These are phyloP conservation scores for Harpagifer antarcticus DNA, from an alignment of 2,797 vertebrate genomes.

Conservation along the genomic window DNA sequence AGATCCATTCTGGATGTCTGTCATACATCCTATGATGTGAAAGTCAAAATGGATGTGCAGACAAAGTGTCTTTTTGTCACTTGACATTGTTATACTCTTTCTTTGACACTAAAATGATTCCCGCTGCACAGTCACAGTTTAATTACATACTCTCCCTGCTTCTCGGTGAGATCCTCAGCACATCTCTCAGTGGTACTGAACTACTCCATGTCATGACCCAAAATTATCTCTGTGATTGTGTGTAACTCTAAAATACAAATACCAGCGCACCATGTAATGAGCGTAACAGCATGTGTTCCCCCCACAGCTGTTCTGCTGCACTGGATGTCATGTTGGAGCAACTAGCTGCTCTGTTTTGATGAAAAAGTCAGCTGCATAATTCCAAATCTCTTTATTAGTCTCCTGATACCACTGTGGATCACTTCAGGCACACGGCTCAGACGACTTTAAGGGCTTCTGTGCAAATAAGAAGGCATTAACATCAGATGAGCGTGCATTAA, in stretches of 20 bases:
- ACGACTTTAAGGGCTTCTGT: constrained; percentile 6
- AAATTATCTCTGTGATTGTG: constrained; percentile 15
- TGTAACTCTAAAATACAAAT: constrained; percentile 24
- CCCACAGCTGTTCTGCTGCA: constrained; percentile 18
- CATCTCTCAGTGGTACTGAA: constrained; percentile 18
- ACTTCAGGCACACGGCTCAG: constrained; percentile 23
- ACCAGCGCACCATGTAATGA: constrained; percentile 5
- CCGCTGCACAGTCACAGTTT: not conserved
- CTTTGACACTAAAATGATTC: constrained; percentile 11
- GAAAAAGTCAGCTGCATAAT: constrained; percentile 30
- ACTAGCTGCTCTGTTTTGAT: constrained; percentile 26
- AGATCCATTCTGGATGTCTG: too few relatives aligned
- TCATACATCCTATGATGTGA: too few relatives aligned
- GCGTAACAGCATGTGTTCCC: constrained; percentile 11
- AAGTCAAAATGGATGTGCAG: too few relatives aligned
- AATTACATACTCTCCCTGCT: constrained; percentile 13
- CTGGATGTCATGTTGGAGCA: constrained; percentile 11
- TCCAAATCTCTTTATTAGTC: constrained; percentile 43
- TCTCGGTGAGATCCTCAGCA: not conserved
- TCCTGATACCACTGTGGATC: constrained; percentile 24
- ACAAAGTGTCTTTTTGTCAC: constrained; percentile 1
- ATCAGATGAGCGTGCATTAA: constrained; percentile 31
- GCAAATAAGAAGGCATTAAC: constrained; percentile 31
- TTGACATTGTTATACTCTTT: not conserved
- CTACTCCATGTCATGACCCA: constrained; percentile 32